Base-by-base conservation (phyloP, 2,888 invertebrate genomes). In the Agrotis segetum region DNA sequence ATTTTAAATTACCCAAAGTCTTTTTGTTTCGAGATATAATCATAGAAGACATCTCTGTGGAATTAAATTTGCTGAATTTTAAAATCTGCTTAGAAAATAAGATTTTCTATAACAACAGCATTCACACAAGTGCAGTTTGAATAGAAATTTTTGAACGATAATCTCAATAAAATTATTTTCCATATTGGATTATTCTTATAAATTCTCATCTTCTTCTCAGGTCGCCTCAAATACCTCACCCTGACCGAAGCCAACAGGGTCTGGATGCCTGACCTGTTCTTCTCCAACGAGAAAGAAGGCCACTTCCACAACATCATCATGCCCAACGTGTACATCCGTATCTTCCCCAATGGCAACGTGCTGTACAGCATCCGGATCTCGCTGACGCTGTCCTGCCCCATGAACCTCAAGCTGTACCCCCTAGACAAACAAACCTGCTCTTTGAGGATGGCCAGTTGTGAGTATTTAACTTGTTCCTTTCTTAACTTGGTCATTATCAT, bases 211-310 rank as follows among this genome's bases (percentile, higher is more conserved):
- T 55, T 71, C 49, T 67, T 21, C 0, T 0, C 93, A 98, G 99
- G 98, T 89, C 98, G 98, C 87, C 97, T 99, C 76, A 98, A 98
- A 94, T 99, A 99, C 96, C 97, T 99, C 82, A 99, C 99, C 71
- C 96, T 99, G 90, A 99, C 99, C 68, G 99, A 99, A 95, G 98
- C 99, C 68, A 98, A 98, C 95, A 97, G 99, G 87, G 99, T 99
- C 72, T 99, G 99, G 99, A 99, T 99, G 98, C 99, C 99, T 49
- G 99, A 99, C 96, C 96, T 99, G 86, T 99, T 99, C 97, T 99
- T 99, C 96, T 98, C 99, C 71, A 99, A 99, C 92, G 99, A 99
- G 96, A 99, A 99, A 94, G 99, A 99, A 92, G 99, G 99, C 67
- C 99, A 99, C 93, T 98, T 99, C 93, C 99, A 99, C 96, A 98